A percentile compares a stretch with the other conserved stretches of the same genome.
Conservation (phyloP, 23 tunicate species). For the Trididemnum nubilum region DNA sequence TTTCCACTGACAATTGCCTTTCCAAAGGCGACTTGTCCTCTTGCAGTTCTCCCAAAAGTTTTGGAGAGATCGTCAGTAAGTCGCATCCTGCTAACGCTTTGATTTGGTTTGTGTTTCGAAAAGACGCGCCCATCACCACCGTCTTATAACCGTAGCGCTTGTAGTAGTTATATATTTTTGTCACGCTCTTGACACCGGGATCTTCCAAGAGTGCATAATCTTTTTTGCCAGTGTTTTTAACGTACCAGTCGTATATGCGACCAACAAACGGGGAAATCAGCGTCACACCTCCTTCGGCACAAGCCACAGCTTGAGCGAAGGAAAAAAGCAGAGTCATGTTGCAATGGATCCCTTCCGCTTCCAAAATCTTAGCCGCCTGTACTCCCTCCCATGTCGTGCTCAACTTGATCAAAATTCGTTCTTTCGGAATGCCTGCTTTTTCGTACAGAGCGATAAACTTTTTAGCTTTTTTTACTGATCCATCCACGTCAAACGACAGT, state of each 20-base stretch:
- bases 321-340: constrained; percentile 97
- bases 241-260: constrained; percentile 96
- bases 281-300: constrained; percentile 98
- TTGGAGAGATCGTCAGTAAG: constrained; percentile 94
- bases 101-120: constrained; percentile 93
- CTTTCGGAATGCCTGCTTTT: constrained; percentile 75
- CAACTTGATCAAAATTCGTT: constrained; percentile 88
- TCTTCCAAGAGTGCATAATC: constrained; percentile 84
- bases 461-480: constrained; percentile 74
- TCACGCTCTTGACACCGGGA: constrained; percentile 94
- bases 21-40: constrained; percentile 45
- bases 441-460: constrained; percentile 80
- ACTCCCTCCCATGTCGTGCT: constrained; percentile 99
- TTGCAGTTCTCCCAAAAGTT: constrained; percentile 73
- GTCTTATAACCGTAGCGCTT: constrained; percentile 86
- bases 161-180: constrained; percentile 94
- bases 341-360: constrained; percentile 97
- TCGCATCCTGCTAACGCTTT: constrained; percentile 97
- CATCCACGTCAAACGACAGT: constrained; percentile 89
- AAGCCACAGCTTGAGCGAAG: constrained; percentile 98
- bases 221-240: constrained; percentile 69
- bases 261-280: constrained; percentile 98
- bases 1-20: constrained; percentile 56
- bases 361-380: constrained; percentile 88
- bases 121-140: constrained; percentile 99